phyloP scores from a whole-genome alignment of 2,888 invertebrate species.

The Tipula unca region DNA sequence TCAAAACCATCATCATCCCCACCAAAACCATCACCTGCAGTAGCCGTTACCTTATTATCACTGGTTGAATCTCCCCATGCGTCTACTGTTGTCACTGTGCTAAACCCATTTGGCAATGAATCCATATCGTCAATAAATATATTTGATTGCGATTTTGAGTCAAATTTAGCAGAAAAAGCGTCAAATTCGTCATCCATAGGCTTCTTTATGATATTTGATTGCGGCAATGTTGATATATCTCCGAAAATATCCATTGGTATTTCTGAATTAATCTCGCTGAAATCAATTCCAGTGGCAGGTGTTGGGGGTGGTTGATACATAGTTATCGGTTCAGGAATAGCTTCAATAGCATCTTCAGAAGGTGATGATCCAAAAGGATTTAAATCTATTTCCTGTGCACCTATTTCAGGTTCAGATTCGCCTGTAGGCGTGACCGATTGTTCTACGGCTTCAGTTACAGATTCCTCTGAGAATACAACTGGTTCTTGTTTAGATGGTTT shows the following conservation, averaged over 20 bases:
- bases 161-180: slow-evolving; percentile 84
- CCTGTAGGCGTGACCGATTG: not conserved
- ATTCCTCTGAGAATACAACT: slow-evolving; percentile 24
- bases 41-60: not conserved
- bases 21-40: slow-evolving; percentile 31
- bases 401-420: not conserved
- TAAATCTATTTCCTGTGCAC: not conserved
- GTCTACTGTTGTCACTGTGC: slow-evolving; percentile 29
- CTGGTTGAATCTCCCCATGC: slow-evolving; percentile 34
- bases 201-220: slow-evolving; percentile 30
- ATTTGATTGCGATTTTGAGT: slow-evolving; percentile 41
- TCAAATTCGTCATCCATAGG: slow-evolving; percentile 56
- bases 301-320: slow-evolving; percentile 15
- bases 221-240: not conserved
- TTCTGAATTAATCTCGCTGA: not conserved
- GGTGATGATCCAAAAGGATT: slow-evolving; percentile 1
- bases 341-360: not conserved
- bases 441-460: not conserved
- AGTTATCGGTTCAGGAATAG: not conserved
- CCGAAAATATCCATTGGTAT: not conserved
- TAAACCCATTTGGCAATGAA: slow-evolving; percentile 34
- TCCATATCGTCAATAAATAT: slow-evolving; percentile 44
- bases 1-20: slow-evolving; percentile 63
- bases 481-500: slow-evolving; percentile 27
- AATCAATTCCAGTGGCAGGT: slow-evolving; percentile 22